Evolutionary conservation across 1,140 invertebrate species (phyloP), one percentile per base, ranked within the genome.

Genomic region (Bombus waltoni): DNA sequence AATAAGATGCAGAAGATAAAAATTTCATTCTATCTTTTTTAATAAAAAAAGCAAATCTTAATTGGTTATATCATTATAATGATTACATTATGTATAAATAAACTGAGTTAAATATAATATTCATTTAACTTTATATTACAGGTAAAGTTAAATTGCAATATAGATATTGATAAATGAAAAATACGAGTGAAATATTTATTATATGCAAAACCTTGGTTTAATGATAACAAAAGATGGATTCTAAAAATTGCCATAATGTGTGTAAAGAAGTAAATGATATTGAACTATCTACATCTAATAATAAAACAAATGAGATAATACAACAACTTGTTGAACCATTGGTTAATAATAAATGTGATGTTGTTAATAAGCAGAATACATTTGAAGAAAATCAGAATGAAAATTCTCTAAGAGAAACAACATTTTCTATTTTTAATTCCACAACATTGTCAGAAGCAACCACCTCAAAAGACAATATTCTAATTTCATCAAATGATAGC

Each of bases 391-490:
- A 78, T 47, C 53, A 83, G 35, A 74, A 38, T 25, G 72, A 87
- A 11, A n/a, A 86, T 9, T 40, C 42, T 22, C 18, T 53, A 28
- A 59, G 57, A 62, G 75, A 75, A 35, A 65, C 75, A 40, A 65
- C 59, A 28, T 68, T 38, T 65, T 18, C 72, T 44, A 68, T 25
- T 42, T 28, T 28, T 44, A 82, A 78, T 79, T 70, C 77, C 9
- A 32, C 42, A 9, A 40, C n/a, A 47, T 59, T 71, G n/a, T 44
- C 75, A 28, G 83, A 86, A 62, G 65, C 87, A 28, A 82, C 73
- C 42, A 88, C 73, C 40, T 79, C 83, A n/a, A 85, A 77, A 32
- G 72, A 86, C 32, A 81, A 73, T 66, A 90, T 53, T 81, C 62
- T 53, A 13, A 74, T 59, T 78, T 88, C 62, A 9, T 83, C 59